A percentile compares a stretch with the other conserved stretches of the same genome.
Conservation (phyloP, 2,888 invertebrate genomes). For the Myopa testacea region DNA sequence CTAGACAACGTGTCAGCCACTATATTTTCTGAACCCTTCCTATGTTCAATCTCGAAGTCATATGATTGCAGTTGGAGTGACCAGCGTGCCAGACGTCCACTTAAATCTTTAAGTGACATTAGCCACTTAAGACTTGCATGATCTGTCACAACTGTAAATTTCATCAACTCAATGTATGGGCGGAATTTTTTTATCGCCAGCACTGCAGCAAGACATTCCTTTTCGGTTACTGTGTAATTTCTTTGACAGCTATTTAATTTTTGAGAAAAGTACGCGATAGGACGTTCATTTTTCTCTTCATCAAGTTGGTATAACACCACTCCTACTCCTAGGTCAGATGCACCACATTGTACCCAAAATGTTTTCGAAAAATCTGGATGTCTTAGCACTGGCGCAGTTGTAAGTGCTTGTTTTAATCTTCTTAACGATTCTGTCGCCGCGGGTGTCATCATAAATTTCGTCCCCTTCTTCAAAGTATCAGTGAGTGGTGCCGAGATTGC, state of each 20-base stretch:
- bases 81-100: too few species aligned
- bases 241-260: neutral
- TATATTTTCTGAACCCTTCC: too few species aligned
- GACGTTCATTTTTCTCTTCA: neutral
- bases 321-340: constrained; percentile 19
- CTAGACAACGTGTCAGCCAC: too few species aligned
- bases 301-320: constrained; percentile 14
- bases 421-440: constrained; percentile 20
- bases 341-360: constrained; percentile 34
- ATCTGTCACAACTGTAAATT: neutral
- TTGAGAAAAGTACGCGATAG: neutral
- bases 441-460: constrained; percentile 26
- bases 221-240: neutral
- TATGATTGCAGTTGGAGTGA: too few species aligned
- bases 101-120: too few species aligned
- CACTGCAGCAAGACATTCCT: too few species aligned
- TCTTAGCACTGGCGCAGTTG: constrained; percentile 24
- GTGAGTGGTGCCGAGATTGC: constrained; percentile 35
- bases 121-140: too few species aligned
- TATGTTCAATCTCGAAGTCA: too few species aligned
- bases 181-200: too few species aligned
- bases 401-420: constrained; percentile 19
- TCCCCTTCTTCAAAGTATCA: constrained; percentile 29
- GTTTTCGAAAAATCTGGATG: constrained; percentile 27
- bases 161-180: neutral